These are phyloP conservation scores for Eumerus sabulonum DNA, from an alignment of 2,888 invertebrate genomes.

Conservation along the genomic window DNA sequence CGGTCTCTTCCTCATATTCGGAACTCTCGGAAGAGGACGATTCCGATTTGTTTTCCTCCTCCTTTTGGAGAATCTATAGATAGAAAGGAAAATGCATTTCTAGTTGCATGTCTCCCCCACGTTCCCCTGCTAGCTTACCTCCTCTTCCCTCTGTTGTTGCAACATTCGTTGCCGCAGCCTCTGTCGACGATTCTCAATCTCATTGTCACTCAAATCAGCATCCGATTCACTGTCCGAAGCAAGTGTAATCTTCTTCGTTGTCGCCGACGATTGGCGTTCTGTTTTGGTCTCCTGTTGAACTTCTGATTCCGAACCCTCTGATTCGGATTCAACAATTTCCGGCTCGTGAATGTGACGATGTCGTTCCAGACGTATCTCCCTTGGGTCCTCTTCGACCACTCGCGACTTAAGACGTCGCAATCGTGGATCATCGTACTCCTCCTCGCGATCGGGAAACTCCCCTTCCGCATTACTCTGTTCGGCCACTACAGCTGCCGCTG, in stretches of 20 bases:
- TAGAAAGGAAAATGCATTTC: neutral
- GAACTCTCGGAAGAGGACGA: conserved; percentile 87
- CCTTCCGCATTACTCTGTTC: conserved; percentile 66
- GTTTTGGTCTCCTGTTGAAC: conserved; percentile 75
- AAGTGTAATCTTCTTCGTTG: conserved; percentile 77
- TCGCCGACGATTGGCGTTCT: conserved; percentile 74
- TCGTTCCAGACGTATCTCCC: conserved; percentile 80
- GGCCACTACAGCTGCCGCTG: conserved; percentile 37
- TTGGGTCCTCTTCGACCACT: conserved; percentile 79
- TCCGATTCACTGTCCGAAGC: conserved; percentile 85
- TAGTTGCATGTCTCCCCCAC: too few species aligned
- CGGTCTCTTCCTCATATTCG: conserved; percentile 89
- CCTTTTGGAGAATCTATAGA: conserved; percentile 76
- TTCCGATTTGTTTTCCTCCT: conserved; percentile 83
- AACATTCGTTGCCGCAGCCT: conserved; percentile 84
- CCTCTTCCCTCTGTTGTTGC: conserved; percentile 86
- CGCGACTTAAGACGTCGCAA: conserved; percentile 84
- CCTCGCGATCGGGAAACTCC: conserved; percentile 34
- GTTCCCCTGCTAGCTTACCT: conserved; percentile 78
- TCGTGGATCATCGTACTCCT: conserved; percentile 87
- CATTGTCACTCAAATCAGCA: conserved; percentile 90
- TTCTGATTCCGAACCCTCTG: conserved; percentile 80
- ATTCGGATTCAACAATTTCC: conserved; percentile 81
- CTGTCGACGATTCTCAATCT: conserved; percentile 90
- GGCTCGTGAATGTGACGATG: conserved; percentile 84